These are phyloP conservation scores for Tamandua tetradactyla DNA, from an alignment of 2,797 vertebrate genomes.

Conservation along the genomic window DNA sequence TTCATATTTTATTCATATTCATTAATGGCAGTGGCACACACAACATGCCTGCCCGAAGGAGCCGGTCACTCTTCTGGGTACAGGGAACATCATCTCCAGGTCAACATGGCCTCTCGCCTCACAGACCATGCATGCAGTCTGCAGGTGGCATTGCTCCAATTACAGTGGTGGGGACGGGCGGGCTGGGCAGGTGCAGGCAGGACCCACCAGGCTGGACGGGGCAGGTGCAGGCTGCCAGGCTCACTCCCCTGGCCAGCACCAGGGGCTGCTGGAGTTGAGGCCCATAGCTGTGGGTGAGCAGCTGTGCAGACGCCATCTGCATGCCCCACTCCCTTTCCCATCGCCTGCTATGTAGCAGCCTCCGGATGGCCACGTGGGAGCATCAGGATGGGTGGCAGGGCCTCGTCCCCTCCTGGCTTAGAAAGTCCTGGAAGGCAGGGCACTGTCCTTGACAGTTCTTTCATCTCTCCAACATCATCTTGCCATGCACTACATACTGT, in stretches of 20 bases:
- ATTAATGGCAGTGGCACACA: background rate
- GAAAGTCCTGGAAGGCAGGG: rapidly evolving
- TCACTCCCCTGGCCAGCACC: too few species aligned
- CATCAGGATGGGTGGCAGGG: rapidly evolving
- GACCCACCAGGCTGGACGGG: too few species aligned
- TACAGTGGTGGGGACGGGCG: too few species aligned
- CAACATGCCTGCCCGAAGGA: background rate
- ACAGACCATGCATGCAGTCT: background rate
- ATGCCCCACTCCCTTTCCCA: rapidly evolving
- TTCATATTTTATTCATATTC: background rate
- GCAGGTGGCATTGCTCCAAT: too few species aligned
- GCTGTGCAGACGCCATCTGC: too few species aligned
- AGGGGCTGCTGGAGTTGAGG: too few species aligned
- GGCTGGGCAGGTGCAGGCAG: too few species aligned
- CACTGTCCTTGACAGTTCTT: too few species aligned
- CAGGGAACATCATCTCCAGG: rapidly evolving
- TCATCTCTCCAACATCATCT: rapidly evolving
- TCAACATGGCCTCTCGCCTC: background rate
- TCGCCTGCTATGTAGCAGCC: rapidly evolving
- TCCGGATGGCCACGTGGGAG: rapidly evolving
- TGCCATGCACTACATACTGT: background rate
- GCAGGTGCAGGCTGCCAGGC: too few species aligned
- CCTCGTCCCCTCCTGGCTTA: rapidly evolving
- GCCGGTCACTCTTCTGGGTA: background rate
- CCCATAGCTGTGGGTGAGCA: too few species aligned